Base-by-base conservation (phyloP, 2,797 vertebrate genomes). In the Bovichtus variegatus region DNA sequence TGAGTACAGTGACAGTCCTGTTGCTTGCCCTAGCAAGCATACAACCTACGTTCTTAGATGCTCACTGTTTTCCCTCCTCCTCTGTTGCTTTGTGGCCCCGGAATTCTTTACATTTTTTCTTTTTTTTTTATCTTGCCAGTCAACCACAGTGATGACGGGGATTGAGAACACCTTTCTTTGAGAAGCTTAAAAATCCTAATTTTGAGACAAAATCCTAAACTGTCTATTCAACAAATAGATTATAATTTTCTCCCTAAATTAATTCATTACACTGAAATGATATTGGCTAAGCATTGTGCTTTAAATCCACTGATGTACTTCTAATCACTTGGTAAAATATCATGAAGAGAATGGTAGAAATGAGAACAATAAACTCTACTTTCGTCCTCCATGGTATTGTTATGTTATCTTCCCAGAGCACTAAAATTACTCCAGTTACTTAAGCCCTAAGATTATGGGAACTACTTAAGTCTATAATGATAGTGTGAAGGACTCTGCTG, bases 1-100 rank as follows among this genome's bases (percentile, higher is more conserved):
- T 99, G 91, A 97, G 97, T 91, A 74, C 55, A 29, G 0, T 11
- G 5, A 4, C 23, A 40, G 21, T 49, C 13, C 10, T 58, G 29
- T 36, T 64, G 15, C 23, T n/a, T 54, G 3, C 27, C 9, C 12
- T 7, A 34, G 40, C 5, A 40, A 38, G 2, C n/a, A 4, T 23
- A 23, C 44, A 21, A 53, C n/a, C 2, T 57, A 4, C 44, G 49
- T 12, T 41, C 31, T 57, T n/a, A 47, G 6, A 40, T 40, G 8
- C 62, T 49, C 21, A 25, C 21, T 29, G 4, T 54, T 60, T 27
- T 23, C 12, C 41, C 31, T 21, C 21, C 7, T 25, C 51, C 9
- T 12, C 13, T 38, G 16, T 38, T 53, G 5, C 44, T 66, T 25
- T 62, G 27, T 36, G 49, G 38, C 31, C 9, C 1, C 2, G 23